Conservation (phyloP, 30 jellyfish, hydroid and myxozoan genomes). For the Catostylus mosaicus region DNA sequence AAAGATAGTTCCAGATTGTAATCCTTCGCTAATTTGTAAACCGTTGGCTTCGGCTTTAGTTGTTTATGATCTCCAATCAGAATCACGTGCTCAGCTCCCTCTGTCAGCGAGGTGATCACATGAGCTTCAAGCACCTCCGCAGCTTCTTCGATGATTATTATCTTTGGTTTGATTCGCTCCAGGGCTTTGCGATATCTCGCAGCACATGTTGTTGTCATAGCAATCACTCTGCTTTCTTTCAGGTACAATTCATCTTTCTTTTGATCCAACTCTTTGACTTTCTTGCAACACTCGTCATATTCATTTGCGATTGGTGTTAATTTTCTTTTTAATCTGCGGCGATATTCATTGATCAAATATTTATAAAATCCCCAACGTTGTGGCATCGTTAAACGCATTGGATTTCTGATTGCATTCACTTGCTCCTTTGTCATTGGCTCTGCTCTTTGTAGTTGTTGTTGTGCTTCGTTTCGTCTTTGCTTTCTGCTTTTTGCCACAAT, state of each 20-base stretch:
- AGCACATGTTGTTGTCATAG: constrained; percentile 92
- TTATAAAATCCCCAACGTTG: constrained; percentile 77
- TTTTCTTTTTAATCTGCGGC: not conserved
- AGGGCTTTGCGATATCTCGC: constrained; percentile 65
- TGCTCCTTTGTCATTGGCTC: constrained; percentile 64
- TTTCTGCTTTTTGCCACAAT: constrained; percentile 47
- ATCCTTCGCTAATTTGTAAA: constrained; percentile 60
- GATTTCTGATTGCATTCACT: constrained; percentile 46
- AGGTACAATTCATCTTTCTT: constrained; percentile 64
- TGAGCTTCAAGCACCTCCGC: constrained; percentile 98
- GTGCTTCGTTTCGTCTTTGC: constrained; percentile 36
- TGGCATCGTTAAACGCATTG: constrained; percentile 43
- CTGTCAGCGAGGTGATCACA: constrained; percentile 67
- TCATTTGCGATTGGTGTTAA: constrained; percentile 12
- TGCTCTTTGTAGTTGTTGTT: constrained; percentile 9
- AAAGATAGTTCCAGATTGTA: constrained; percentile 78
- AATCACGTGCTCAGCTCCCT: constrained; percentile 75
- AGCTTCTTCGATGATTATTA: constrained; percentile 90
- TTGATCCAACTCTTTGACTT: constrained; percentile 45
- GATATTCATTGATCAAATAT: constrained; percentile 36
- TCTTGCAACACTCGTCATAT: constrained; percentile 73
- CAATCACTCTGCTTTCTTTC: constrained; percentile 60
- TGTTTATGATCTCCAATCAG: constrained; percentile 97
- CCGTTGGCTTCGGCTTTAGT: constrained; percentile 82
- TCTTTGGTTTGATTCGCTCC: constrained; percentile 64